Conservation (phyloP, 2,113 vertebrate species). For the Chiloscyllium plagiosum region DNA sequence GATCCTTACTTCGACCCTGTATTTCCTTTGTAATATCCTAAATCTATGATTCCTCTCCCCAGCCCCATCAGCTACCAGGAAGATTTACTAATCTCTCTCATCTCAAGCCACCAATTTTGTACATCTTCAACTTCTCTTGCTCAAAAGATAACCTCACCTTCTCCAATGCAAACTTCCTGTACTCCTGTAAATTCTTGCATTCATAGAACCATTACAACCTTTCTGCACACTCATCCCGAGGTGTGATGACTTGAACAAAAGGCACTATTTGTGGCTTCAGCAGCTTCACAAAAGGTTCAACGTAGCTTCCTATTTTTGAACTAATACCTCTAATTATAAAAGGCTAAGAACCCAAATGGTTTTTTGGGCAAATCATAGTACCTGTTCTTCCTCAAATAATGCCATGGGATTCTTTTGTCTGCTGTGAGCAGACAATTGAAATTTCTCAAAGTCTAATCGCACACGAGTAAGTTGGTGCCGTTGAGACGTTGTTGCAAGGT, state of each 20-base stretch:
- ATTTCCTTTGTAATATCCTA: not conserved
- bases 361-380: not conserved
- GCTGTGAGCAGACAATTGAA: not conserved
- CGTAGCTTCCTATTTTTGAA: not conserved
- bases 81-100: not conserved
- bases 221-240: not conserved
- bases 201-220: not conserved
- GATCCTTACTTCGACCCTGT: not conserved
- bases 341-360: not conserved
- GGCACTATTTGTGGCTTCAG: not conserved
- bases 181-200: not conserved
- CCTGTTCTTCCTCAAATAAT: not conserved
- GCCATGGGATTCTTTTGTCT: not conserved
- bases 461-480: not conserved
- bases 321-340: not conserved
- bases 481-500: not conserved
- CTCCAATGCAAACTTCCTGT: no score
- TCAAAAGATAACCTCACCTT: not conserved
- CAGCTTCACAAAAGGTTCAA: not conserved
- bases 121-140: not conserved
- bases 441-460: not conserved
- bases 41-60: no score
- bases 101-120: not conserved
- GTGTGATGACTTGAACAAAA: not conserved
- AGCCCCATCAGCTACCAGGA: not conserved